phyloP scores from a whole-genome alignment of 2,888 invertebrate genomes.

The Oscheius sp. region DNA sequence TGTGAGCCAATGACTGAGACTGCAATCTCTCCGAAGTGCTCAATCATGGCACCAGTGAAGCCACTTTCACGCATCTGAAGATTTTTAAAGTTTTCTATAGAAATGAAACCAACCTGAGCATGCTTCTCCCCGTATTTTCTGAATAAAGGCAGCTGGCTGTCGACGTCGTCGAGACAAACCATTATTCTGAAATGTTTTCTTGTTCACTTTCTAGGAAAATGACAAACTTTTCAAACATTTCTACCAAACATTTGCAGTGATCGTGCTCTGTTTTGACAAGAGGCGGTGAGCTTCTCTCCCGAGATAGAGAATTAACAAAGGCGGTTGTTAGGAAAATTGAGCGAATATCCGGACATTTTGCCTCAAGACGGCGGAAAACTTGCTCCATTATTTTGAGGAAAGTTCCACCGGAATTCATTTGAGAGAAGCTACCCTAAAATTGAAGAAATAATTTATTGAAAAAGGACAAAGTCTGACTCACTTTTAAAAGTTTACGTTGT shows the following conservation, averaged over 20 bases:
- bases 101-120: slow-evolving; percentile 50
- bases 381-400: slow-evolving; percentile 55
- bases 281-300: slow-evolving; percentile 47
- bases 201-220: not conserved
- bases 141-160: slow-evolving; percentile 41
- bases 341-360: slow-evolving; percentile 54
- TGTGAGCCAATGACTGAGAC: slow-evolving; percentile 53
- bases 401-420: slow-evolving; percentile 49
- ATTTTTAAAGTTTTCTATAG: too few species aligned
- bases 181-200: slow-evolving; percentile 32
- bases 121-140: slow-evolving; percentile 56
- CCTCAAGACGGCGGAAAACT: slow-evolving; percentile 50
- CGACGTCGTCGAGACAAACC: slow-evolving; percentile 45
- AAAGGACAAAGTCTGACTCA: slow-evolving; percentile 11
- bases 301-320: slow-evolving; percentile 54
- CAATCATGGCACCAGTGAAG: slow-evolving; percentile 56
- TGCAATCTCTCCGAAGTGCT: slow-evolving; percentile 54
- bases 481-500: slow-evolving; percentile 44
- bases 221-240: slow-evolving; percentile 35
- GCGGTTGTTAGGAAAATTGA: slow-evolving; percentile 57
- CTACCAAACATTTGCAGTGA: slow-evolving; percentile 55
- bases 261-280: slow-evolving; percentile 55
- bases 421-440: slow-evolving; percentile 46
- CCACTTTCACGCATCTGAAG: slow-evolving; percentile 54
- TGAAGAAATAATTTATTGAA: not conserved